These are phyloP conservation scores for Epinotia demarniana DNA, from an alignment of 2,888 invertebrate species.

Conservation along the genomic window DNA sequence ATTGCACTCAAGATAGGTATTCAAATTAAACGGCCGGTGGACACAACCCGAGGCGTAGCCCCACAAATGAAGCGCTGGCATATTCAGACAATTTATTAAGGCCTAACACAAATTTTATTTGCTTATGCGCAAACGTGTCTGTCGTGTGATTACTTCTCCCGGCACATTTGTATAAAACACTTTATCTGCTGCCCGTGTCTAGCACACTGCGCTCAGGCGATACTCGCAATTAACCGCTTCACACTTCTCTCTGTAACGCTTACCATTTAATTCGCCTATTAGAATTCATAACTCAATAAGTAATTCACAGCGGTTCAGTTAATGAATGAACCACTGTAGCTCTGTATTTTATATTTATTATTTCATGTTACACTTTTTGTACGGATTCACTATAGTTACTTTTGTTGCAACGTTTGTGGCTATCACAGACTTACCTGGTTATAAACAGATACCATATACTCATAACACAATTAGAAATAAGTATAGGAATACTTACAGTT, in stretches of 20 bases:
- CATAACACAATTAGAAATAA: too few species aligned
- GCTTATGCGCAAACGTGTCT: constrained; percentile 47
- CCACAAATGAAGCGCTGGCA: constrained; percentile 66
- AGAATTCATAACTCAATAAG: constrained; percentile 5
- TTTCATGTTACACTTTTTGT: not conserved
- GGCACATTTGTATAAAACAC: constrained; percentile 11
- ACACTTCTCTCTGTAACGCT: not conserved
- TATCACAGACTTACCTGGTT: too few species aligned
- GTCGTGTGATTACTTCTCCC: constrained; percentile 8
- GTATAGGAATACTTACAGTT: too few species aligned
- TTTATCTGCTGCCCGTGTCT: constrained; percentile 11
- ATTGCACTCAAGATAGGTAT: constrained; percentile 75
- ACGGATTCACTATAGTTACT: not conserved
- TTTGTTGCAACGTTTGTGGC: not conserved
- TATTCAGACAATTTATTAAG: constrained; percentile 64
- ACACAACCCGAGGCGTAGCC: constrained; percentile 57
- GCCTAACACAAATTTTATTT: constrained; percentile 66
- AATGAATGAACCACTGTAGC: not conserved
- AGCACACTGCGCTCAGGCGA: not conserved
- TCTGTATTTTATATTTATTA: not conserved
- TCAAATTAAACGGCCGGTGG: constrained; percentile 67
- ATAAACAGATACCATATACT: too few species aligned
- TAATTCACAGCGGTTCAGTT: not conserved
- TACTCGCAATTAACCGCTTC: not conserved
- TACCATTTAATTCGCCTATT: constrained; percentile 10